phyloP scores from a whole-genome alignment of 2,797 vertebrate genomes.

The Thalassophryne amazonica region DNA sequence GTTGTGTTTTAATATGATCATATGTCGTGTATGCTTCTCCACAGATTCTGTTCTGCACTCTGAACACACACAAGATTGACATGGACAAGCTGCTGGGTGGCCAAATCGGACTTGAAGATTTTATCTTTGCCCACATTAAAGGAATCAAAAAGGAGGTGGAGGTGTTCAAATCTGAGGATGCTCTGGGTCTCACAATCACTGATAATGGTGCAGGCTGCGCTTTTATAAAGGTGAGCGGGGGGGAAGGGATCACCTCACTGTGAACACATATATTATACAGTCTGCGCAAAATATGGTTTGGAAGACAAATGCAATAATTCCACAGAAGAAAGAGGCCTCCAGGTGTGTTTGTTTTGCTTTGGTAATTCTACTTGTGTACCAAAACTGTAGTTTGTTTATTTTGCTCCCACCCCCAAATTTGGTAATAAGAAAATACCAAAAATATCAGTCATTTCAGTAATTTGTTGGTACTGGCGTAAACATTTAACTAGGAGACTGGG shows the following conservation, averaged over 20 bases:
- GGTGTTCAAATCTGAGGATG: constrained; percentile 86
- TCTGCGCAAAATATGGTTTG: too few relatives aligned
- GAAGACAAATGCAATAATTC: too few relatives aligned
- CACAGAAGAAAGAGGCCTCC: too few relatives aligned
- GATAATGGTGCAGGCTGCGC: constrained; percentile 91
- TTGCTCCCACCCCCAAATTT: too few relatives aligned
- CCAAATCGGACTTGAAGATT: constrained; percentile 95
- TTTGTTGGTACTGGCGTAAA: too few relatives aligned
- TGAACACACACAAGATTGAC: constrained; percentile 95
- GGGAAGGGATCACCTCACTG: background rate
- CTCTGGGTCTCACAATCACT: constrained; percentile 94
- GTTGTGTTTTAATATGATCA: too few relatives aligned
- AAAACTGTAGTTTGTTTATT: background rate
- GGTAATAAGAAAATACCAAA: too few relatives aligned
- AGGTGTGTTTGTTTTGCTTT: background rate
- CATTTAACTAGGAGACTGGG: too few relatives aligned
- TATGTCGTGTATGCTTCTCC: too few relatives aligned
- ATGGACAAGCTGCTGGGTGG: constrained; percentile 94
- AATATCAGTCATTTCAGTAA: too few relatives aligned
- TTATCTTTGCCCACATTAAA: constrained; percentile 95
- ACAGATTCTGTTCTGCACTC: constrained; percentile 96
- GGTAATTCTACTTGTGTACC: background rate
- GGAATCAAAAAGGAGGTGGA: constrained; percentile 92
- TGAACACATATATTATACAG: too few relatives aligned
- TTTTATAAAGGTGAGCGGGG: constrained; percentile 89